Base-by-base conservation (phyloP, 2,888 invertebrate genomes). In the Plebejus anna region DNA sequence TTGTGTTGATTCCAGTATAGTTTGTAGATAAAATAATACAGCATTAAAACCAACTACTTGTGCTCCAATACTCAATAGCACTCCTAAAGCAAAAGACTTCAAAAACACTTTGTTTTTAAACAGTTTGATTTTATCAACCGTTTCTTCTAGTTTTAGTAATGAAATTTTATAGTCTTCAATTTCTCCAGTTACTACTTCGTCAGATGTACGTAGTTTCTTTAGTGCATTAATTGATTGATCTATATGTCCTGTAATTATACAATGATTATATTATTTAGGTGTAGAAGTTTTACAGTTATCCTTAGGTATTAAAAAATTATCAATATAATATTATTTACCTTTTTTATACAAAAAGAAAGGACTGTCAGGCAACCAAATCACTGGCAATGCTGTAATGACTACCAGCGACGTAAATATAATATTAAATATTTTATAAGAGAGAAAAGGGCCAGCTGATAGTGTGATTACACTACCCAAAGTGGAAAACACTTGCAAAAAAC, bases 1-100 rank as follows among this genome's bases (percentile, higher is more conserved):
- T n/a, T 87, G 80, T 0, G 90, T 87, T 0, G 87, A 87, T 59
- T 86, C 86, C 76, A 91, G 79, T 47, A 91, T 83, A 0, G 89
- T 87, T 81, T 90, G 90, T 1, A 90, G 79, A 76, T 90, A 91
- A 79, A 86, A 88, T 0, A 84, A 79, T 0, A 91, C 84, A 0
- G 85, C 86, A 66, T 89, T 90, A 61, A 84, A 89, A 0, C 90
- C 90, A 0, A 83, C 80, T 0, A 88, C 75, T 28, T 89, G 88
- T 0, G 79, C 5, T 0, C 84, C 82, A 1, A 81, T 57, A 2
- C 79, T 80, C 13, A 88, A 70, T 4, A 85, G n/a, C 2, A 83
- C 66, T 0, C 82, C 81, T 11, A 84, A 81, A 1, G 76, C 77
- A 0, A 87, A 32, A 1, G 83, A 81, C 78, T 86, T 87, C 5